Conservation (phyloP, 2,797 vertebrate species). For the Malacoraja senta region DNA sequence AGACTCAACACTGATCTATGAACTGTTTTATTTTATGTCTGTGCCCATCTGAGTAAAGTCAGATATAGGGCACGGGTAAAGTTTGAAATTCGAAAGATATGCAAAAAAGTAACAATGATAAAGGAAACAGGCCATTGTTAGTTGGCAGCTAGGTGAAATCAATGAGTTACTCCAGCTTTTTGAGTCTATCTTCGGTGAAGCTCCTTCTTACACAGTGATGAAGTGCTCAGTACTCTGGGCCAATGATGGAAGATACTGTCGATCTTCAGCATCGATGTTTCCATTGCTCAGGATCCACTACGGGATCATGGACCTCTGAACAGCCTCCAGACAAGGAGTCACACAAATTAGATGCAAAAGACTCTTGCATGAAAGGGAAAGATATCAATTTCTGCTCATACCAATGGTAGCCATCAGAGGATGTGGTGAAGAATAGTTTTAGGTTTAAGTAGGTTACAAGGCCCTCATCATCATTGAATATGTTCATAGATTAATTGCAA, state of each 20-base stretch:
- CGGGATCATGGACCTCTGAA: background rate
- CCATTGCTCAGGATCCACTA: background rate
- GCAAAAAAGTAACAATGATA: too few relatives aligned
- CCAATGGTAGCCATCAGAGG: background rate
- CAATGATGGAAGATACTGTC: background rate
- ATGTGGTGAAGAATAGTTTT: background rate
- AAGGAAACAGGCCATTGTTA: too few relatives aligned
- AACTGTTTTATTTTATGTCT: too few relatives aligned
- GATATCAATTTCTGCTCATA: background rate
- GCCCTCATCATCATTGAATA: background rate
- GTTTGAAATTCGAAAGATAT: too few relatives aligned
- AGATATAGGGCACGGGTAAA: too few relatives aligned
- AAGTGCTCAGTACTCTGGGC: too few relatives aligned
- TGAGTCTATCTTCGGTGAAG: too few relatives aligned
- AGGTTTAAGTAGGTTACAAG: background rate
- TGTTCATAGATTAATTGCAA: background rate
- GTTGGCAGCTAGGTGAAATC: too few relatives aligned
- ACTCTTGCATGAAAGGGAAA: too few relatives aligned
- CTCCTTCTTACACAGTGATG: background rate
- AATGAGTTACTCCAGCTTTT: too few relatives aligned
- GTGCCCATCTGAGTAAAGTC: too few relatives aligned
- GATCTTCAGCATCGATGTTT: background rate
- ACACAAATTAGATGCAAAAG: background rate
- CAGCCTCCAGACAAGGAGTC: background rate
- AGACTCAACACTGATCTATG: too few relatives aligned